phyloP scores from a whole-genome alignment of 2,888 invertebrate species.

The Bellardia bayeri region DNA sequence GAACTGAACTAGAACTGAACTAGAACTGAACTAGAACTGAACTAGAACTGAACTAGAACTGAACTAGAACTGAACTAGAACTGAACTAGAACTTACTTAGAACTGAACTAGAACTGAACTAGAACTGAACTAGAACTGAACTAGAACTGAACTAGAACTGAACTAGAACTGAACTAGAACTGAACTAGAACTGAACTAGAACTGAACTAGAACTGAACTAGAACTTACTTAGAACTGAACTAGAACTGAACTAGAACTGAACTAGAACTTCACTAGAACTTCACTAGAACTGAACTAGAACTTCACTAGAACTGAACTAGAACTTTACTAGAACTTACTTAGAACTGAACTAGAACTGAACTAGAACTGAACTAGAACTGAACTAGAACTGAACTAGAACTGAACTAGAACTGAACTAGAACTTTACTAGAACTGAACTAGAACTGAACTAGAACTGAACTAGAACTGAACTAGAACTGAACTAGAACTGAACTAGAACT shows the following conservation, averaged over 20 bases:
- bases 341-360: constrained; percentile 8
- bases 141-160: constrained; percentile 6
- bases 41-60: no score
- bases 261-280: constrained; percentile 1
- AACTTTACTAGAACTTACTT: not conserved
- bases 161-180: constrained; percentile 6
- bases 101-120: constrained; percentile 1
- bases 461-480: constrained; percentile 7
- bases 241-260: constrained; percentile 1
- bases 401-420: constrained; percentile 11
- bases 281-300: constrained; percentile 3
- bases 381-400: constrained; percentile 13
- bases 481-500: constrained; percentile 11
- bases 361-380: constrained; percentile 8
- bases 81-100: no score
- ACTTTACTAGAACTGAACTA: constrained; percentile 6
- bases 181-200: constrained; percentile 6
- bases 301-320: constrained; percentile 1
- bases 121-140: not conserved
- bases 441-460: constrained; percentile 8
- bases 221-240: constrained; percentile 3
- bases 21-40: no score
- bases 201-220: constrained; percentile 6
- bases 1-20: no score
- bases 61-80: no score